Evolutionary conservation across 92 coral and sea anemone species (phyloP), one percentile per base, ranked within the genome.

Genomic region (Phymanthus crucifer): DNA sequence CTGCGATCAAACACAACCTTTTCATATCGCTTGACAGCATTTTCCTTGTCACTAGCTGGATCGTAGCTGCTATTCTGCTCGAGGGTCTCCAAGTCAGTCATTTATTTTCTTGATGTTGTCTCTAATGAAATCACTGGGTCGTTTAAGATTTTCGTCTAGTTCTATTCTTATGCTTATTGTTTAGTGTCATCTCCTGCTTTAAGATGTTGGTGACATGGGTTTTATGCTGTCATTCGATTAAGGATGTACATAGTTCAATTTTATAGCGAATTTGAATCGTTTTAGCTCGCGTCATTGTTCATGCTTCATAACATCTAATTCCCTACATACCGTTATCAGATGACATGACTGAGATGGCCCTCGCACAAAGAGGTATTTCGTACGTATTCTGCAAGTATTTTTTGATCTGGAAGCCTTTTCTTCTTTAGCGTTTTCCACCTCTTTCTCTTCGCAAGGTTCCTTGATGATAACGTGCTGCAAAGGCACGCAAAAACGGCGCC

Each of bases 401-500:
- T 61, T 13, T 5, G 2, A 29, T 14, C 13, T n/a, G 7, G 14
- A 10, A 17, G 29, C 35, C 12, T 54, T 54, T 54, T 61, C 68
- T 13, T 24, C 68, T 24, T 1, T 34, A 61, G 1, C 3, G 34
- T 24, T 61, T 24, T 61, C 18, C 33, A 26, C 34, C 33, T 13
- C 35, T 12, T 61, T 61, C 68, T 24, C 32, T 24, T 11, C n/a
- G 32, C 68, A 61, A 61, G 32, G 4, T 29, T 12, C 17, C 29
- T 18, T 61, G 14, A 11, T 29, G 68, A 24, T 61, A 13, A 12
- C 34, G 36, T 61, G 13, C 11, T 29, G 34, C 6, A 61, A 11
- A 61, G 32, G 68, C 68, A 61, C 16, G 68, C 68, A 24, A 61
- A 61, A 61, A 24, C 33, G 68, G 29, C 68, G 68, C 33, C 36